A percentile compares a stretch with the other conserved stretches of the same genome.
phyloP scores from a whole-genome alignment of 1,140 invertebrate genomes.

The Neotoxoptera formosana region DNA sequence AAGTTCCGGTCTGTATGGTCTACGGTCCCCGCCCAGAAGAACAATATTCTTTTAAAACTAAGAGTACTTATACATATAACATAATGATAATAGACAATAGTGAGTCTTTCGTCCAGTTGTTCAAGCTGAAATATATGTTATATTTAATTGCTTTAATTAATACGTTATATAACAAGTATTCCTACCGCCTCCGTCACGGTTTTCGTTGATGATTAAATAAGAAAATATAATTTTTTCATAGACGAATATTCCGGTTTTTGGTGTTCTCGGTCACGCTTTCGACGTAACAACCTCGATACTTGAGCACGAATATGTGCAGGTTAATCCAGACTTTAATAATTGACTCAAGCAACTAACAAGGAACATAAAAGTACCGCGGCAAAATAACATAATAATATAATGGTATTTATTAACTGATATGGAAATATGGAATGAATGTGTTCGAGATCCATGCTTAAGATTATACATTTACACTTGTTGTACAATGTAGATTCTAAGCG shows the following conservation, averaged over 20 bases:
- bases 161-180: slow-evolving; percentile 28
- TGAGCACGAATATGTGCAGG: slow-evolving; percentile 32
- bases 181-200: background rate
- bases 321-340: slow-evolving; percentile 30
- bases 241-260: slow-evolving; percentile 38
- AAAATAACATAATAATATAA: slow-evolving; percentile 16
- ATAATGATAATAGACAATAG: background rate
- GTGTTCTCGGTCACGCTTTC: slow-evolving; percentile 43
- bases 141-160: slow-evolving; percentile 23
- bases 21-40: background rate
- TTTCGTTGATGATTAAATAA: slow-evolving; percentile 21
- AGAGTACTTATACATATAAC: background rate
- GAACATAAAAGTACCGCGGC: background rate
- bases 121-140: too few relatives aligned
- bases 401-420: slow-evolving; percentile 15
- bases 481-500: background rate
- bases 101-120: background rate
- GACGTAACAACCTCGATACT: slow-evolving; percentile 42
- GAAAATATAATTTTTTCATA: slow-evolving; percentile 35
- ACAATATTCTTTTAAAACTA: slow-evolving; percentile 6
- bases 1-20: slow-evolving; percentile 47
- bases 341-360: background rate
- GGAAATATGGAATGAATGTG: background rate
- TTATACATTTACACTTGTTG: background rate
- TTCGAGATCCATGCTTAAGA: background rate